Evolutionary conservation across 2,113 vertebrate genomes (phyloP), one percentile per base, ranked within the genome.

Genomic region (Cochlearius cochlearius): DNA sequence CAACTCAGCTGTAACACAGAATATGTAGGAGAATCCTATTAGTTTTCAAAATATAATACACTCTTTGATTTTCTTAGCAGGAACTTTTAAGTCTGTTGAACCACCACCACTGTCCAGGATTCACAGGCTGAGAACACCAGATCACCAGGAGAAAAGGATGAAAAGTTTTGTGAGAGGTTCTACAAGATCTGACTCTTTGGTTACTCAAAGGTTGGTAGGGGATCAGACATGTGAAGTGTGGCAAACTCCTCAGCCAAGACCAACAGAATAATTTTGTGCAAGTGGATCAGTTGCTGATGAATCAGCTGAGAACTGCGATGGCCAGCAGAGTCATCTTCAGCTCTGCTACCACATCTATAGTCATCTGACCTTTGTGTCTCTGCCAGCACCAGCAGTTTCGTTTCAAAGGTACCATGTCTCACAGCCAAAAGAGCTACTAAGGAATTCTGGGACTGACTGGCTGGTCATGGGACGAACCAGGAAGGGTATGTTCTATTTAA

Each of bases 381-480:
- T 84, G 29, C 21, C 27, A 41, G 34, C 45, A 32, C 8, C 39
- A 77, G 12, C 10, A 63, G 36, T 66, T 92, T 94, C 27, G n/a
- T 77, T 93, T 66, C 45, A 27, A 68, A 86, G 20, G 29, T 67
- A 62, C 17, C 8, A 9, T 62, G n/a, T 91, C 64, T 77, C 32
- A 53, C 39, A 74, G 32, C 22, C 43, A 41, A 63, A 62, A 66
- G 50, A 74, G 22, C 20, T 38, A 29, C 11, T 52, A 32, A 29
- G 38, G 45, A 89, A 62, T 32, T 22, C 45, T 66, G 27, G 11
- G 17, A 39, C 49, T 64, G 14, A 30, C 23, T 73, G 39, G 11
- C 21, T 0, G 0, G 14, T 80, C 59, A 29, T 1, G 0, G 27
- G 34, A 30, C 3, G 2, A 69, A 41, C 15, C 22, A 41, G 23